Evolutionary conservation across 2,113 vertebrate genomes (phyloP).

Genomic region (Balaenoptera acutorostrata): DNA sequence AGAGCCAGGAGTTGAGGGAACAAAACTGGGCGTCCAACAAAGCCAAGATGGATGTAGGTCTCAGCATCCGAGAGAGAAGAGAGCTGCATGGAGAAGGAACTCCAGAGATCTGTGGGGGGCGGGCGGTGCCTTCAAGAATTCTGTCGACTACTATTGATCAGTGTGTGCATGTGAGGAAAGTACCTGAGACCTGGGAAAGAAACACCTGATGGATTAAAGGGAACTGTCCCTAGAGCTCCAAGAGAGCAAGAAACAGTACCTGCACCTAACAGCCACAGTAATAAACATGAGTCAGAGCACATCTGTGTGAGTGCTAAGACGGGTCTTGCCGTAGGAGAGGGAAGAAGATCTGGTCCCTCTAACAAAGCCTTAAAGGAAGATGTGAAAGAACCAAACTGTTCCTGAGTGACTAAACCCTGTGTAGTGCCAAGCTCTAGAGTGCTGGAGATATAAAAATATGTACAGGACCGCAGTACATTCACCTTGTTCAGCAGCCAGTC

Average conservation of each 20-base stretch:
- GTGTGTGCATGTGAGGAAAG: rapidly evolving
- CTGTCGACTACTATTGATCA: too few species aligned
- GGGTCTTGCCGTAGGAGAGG: neutral
- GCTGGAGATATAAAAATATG: rapidly evolving
- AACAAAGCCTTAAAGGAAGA: neutral
- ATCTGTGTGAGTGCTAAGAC: too few species aligned
- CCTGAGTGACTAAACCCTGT: neutral
- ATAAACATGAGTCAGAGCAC: neutral
- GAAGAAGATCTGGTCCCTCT: neutral
- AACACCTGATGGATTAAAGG: rapidly evolving
- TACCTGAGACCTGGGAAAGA: rapidly evolving
- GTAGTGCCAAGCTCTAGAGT: neutral
- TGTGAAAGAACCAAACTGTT: neutral
- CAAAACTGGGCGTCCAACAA: neutral
- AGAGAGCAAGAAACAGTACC: too few species aligned
- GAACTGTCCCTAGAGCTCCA: neutral
- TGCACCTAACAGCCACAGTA: neutral
- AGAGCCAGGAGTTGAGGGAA: neutral
- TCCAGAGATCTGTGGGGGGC: rapidly evolving
- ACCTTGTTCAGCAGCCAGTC: neutral
- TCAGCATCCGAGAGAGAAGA: neutral
- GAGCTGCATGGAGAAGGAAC: rapidly evolving
- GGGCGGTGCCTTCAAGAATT: neutral
- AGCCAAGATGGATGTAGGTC: rapidly evolving
- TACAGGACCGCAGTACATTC: neutral